Evolutionary conservation across 2,113 vertebrate genomes (phyloP).

Genomic region (Scytalopus superciliaris): DNA sequence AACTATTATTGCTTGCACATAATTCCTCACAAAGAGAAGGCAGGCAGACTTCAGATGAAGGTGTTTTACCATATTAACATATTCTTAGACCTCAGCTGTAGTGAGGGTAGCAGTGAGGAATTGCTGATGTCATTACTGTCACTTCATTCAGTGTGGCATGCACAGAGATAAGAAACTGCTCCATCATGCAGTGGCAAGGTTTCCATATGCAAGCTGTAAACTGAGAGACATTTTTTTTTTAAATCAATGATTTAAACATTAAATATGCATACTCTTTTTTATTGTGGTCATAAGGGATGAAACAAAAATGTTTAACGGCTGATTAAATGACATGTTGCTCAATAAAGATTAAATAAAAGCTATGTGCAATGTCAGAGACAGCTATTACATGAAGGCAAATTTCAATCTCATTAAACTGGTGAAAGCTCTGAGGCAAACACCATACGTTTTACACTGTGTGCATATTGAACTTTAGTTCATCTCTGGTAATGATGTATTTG

Average conservation of each 20-base stretch:
- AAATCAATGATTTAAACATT: not conserved
- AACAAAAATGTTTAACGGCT: not conserved
- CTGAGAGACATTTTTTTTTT: not conserved
- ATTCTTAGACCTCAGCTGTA: not conserved
- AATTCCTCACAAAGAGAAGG: not conserved
- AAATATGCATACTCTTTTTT: not conserved
- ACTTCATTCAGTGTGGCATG: not conserved
- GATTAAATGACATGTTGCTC: slow-evolving; percentile 1
- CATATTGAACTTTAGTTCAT: not conserved
- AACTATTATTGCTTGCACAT: not conserved
- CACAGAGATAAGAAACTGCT: not conserved
- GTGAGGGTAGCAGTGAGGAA: not conserved
- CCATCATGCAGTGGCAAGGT: not conserved
- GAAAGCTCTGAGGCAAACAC: not conserved
- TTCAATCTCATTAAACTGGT: not conserved
- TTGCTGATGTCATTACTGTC: not conserved
- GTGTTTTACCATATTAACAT: not conserved
- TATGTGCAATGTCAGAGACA: not conserved
- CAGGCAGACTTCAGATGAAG: not conserved
- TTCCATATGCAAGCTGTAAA: not conserved
- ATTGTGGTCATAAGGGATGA: not conserved
- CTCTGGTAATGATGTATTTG: not conserved
- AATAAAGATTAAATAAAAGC: slow-evolving; percentile 31
- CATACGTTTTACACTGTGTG: not conserved
- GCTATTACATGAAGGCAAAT: not conserved